phyloP scores from a whole-genome alignment of 2,113 vertebrate species.

The Vireo altiloquus region DNA sequence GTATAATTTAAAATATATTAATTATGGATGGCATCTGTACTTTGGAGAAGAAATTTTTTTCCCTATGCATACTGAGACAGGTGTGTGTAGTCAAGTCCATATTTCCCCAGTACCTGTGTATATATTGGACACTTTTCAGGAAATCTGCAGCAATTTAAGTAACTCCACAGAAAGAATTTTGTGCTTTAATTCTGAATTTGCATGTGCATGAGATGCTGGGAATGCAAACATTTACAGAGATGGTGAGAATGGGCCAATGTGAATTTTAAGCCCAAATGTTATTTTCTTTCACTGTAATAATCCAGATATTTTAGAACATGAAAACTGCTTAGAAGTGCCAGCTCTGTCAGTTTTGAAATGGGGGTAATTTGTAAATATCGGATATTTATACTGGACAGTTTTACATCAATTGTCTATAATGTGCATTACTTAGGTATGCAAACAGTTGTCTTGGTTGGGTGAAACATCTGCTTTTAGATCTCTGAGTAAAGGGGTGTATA shows the following conservation, averaged over 20 bases:
- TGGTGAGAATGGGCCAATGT: background rate
- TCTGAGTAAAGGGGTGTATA: background rate
- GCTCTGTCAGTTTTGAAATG: background rate
- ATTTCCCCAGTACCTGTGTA: background rate
- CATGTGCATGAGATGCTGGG: background rate
- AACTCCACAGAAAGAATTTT: background rate
- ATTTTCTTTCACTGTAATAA: background rate
- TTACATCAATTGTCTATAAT: background rate
- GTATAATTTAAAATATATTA: background rate
- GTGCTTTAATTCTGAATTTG: background rate
- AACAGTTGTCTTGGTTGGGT: background rate
- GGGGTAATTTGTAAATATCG: background rate
- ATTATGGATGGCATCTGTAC: background rate
- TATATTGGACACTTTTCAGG: background rate
- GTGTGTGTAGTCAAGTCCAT: background rate
- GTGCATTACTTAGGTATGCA: background rate
- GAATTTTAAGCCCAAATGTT: background rate
- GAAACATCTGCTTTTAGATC: background rate
- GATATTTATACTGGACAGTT: background rate
- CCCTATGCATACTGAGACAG: background rate
- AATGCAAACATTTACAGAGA: background rate
- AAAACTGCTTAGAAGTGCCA: background rate
- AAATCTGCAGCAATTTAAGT: background rate
- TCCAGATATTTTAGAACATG: background rate
- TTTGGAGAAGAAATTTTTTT: background rate